These are phyloP conservation scores for Helicorthomorpha holstii DNA, from an alignment of 1,140 invertebrate genomes.

Conservation along the genomic window DNA sequence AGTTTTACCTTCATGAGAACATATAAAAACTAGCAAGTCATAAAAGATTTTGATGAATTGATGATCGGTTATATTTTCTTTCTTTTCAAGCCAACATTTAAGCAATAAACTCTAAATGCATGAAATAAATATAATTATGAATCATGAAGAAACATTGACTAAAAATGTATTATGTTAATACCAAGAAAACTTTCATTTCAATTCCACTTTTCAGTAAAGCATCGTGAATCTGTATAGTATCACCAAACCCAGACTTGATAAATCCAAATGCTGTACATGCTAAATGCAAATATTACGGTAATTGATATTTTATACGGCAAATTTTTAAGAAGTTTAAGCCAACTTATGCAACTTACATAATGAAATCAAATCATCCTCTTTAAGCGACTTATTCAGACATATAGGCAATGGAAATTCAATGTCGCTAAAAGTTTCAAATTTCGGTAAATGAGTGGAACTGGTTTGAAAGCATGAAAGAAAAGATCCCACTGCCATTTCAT, in stretches of 20 bases:
- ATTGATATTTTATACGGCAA: no score
- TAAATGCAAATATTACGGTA: no score
- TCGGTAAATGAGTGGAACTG: neutral
- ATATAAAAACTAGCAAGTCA: neutral
- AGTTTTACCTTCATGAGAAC: neutral
- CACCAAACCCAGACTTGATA: no score
- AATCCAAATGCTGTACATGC: no score
- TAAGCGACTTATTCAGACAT: no score
- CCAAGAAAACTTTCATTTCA: slow-evolving; percentile 21
- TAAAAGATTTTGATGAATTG: neutral
- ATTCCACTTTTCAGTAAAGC: slow-evolving; percentile 18
- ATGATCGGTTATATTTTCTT: neutral
- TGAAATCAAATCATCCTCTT: no score
- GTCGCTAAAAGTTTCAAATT: no score
- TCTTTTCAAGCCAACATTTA: neutral
- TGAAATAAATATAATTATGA: neutral
- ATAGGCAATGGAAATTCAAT: no score
- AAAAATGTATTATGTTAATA: slow-evolving; percentile 7
- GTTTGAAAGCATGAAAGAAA: neutral
- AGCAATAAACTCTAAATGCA: neutral
- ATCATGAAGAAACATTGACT: neutral
- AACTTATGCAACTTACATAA: no score
- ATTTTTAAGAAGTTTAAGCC: no score
- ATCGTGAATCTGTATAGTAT: slow-evolving; percentile 6
- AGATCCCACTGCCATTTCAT: neutral